Conservation (phyloP, 2,113 vertebrate genomes). For the Macquaria ambigua region DNA sequence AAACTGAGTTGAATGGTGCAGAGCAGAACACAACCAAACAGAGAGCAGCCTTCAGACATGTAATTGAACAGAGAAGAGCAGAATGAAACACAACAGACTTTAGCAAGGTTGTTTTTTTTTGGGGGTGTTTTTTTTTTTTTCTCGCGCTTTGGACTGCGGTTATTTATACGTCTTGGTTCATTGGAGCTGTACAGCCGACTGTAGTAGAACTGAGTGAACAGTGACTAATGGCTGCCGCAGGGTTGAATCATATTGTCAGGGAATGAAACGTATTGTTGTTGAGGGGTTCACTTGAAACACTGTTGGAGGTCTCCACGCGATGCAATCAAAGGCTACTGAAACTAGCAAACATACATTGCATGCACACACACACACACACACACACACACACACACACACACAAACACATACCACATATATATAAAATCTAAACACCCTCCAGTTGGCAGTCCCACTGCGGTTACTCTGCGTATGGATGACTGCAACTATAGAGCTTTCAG, state of each 20-base stretch:
- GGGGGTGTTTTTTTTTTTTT: neutral
- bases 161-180: conserved; percentile 71
- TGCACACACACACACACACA: neutral
- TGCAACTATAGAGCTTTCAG: conserved; percentile 4
- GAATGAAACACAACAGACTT: conserved; percentile 51
- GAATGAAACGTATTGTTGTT: conserved; percentile 65
- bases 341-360: neutral
- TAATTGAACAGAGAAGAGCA: conserved; percentile 43
- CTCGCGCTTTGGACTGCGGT: conserved; percentile 40
- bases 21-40: conserved; percentile 17
- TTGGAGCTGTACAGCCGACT: conserved; percentile 56
- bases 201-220: conserved; percentile 67
- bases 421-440: neutral
- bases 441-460: conserved; percentile 16
- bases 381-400: conserved; percentile 1
- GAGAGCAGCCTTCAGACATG: conserved; percentile 33
- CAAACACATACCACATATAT: neutral
- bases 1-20: conserved; percentile 26
- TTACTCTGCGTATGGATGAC: conserved; percentile 12
- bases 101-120: conserved; percentile 36
- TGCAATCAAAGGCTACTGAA: conserved; percentile 26
- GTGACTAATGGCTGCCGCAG: conserved; percentile 75
- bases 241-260: conserved; percentile 75
- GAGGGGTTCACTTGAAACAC: conserved; percentile 70
- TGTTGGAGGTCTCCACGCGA: conserved; percentile 21